Evolutionary conservation across 2,113 vertebrate species (phyloP).

Genomic region (Balaenoptera acutorostrata): DNA sequence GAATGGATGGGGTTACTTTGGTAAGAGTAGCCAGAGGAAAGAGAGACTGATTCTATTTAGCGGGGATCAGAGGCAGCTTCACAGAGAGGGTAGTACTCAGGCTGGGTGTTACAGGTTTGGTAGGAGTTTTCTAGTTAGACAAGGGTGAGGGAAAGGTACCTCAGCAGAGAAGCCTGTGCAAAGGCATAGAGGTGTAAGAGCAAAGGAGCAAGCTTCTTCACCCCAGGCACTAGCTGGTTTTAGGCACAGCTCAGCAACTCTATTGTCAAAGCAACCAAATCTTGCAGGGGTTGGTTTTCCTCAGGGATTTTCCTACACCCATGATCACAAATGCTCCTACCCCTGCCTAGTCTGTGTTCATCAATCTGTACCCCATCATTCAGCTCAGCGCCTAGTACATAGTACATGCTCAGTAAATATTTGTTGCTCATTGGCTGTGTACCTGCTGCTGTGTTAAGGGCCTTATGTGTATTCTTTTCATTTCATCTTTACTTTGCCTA

Average conservation of each 20-base stretch:
- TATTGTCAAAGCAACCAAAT: neutral
- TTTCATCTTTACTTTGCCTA: no score
- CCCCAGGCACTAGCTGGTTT: neutral
- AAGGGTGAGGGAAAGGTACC: neutral
- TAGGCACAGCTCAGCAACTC: neutral
- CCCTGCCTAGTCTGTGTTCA: rapidly evolving
- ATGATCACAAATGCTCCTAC: neutral
- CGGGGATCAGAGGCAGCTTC: neutral
- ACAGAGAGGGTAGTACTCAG: neutral
- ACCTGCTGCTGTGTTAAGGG: neutral
- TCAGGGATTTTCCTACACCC: neutral
- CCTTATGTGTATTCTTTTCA: rapidly evolving
- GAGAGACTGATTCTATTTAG: neutral
- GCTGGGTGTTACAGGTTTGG: neutral
- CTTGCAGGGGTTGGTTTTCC: neutral
- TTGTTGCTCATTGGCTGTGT: no score
- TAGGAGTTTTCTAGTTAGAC: neutral
- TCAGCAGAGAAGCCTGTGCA: neutral
- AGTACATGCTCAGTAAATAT: neutral
- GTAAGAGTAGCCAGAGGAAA: neutral
- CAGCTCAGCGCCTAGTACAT: rapidly evolving
- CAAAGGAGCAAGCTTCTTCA: rapidly evolving
- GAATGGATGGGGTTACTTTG: neutral
- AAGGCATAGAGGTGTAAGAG: neutral
- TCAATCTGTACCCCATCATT: neutral